A percentile compares a stretch with the other conserved stretches of the same genome.
phyloP scores from a whole-genome alignment of 2,797 vertebrate genomes.

The Aratinga solstitialis region DNA sequence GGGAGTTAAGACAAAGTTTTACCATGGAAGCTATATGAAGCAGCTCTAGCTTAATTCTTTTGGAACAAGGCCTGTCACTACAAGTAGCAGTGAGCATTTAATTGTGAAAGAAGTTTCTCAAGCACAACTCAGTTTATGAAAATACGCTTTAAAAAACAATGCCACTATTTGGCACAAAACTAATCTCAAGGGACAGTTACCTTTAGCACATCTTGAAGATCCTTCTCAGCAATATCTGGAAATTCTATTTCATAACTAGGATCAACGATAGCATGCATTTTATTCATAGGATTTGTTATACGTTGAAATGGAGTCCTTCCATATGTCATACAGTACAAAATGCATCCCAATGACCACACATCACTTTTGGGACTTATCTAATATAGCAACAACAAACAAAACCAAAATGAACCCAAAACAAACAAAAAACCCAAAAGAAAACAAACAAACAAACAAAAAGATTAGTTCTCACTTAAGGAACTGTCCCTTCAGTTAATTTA shows the following conservation, averaged over 20 bases:
- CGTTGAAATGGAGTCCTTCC: constrained; percentile 95
- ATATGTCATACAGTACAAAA: constrained; percentile 96
- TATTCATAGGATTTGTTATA: constrained; percentile 92
- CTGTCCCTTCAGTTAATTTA: neutral
- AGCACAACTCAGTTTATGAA: neutral
- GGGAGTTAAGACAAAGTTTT: neutral
- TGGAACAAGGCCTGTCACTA: neutral
- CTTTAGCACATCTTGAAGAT: constrained; percentile 93
- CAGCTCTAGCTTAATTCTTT: neutral
- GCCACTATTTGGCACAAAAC: neutral
- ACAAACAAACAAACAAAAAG: neutral
- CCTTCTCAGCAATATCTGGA: constrained; percentile 90
- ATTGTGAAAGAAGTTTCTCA: neutral
- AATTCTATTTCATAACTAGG: constrained; percentile 88
- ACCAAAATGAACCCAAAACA: neutral
- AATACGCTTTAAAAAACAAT: neutral
- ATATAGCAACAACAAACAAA: neutral
- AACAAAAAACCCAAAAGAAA: neutral
- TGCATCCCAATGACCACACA: constrained; percentile 97
- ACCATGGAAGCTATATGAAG: neutral
- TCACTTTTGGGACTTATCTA: constrained; percentile 97
- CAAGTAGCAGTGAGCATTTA: neutral
- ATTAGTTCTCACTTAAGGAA: neutral
- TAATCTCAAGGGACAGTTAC: constrained; percentile 67
- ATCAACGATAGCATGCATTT: constrained; percentile 94